Conservation (phyloP, 2,113 vertebrate genomes). For the Xyliphius kryptos region DNA sequence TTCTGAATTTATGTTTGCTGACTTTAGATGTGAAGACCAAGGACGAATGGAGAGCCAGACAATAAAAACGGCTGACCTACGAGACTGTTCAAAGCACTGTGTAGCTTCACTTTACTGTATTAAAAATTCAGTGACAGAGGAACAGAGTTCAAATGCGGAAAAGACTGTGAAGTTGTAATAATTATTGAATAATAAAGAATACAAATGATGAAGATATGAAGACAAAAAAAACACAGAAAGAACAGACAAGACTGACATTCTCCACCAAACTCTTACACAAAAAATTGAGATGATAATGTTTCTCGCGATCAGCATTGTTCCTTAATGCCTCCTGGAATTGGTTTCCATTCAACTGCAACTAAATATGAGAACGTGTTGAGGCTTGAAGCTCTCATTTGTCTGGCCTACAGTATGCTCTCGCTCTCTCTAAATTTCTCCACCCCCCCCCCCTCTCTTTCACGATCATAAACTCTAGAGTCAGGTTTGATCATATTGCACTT, state of each 20-base stretch:
- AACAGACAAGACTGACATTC: not conserved
- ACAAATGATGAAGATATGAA: not conserved
- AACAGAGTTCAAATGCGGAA: no score
- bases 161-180: not conserved
- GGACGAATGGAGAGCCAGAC: no score
- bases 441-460: conserved; percentile 7
- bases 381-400: conserved; percentile 26
- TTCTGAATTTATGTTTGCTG: not conserved
- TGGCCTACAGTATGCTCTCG: conserved; percentile 3
- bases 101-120: not conserved
- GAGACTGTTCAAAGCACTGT: not conserved
- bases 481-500: not conserved
- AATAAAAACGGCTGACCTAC: no score
- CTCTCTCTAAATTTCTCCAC: conserved; percentile 8
- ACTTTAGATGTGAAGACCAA: not conserved
- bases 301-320: conserved; percentile 24
- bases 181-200: not conserved
- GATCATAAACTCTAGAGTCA: not conserved
- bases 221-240: not conserved
- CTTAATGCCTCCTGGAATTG: conserved; percentile 6
- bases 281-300: conserved; percentile 20
- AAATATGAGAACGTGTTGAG: conserved; percentile 12
- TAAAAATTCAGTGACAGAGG: not conserved
- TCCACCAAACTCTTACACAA: conserved; percentile 1
- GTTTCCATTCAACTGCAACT: conserved; percentile 22